Evolutionary conservation across 2,888 invertebrate genomes (phyloP), one percentile per base, ranked within the genome.

Genomic region (Leptogaster cylindrica): DNA sequence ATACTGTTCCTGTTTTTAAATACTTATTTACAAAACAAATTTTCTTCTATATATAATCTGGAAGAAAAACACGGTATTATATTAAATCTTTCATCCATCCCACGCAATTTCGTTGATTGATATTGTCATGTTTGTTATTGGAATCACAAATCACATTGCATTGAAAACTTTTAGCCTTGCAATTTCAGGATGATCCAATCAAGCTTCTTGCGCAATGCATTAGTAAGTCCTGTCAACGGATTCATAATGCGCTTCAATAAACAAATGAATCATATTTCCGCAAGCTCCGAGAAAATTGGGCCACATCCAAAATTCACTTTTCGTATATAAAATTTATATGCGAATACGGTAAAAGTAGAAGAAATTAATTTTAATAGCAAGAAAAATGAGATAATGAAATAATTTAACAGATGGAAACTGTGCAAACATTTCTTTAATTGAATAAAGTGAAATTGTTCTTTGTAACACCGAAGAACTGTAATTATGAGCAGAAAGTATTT

Each of bases 171-270:
- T 55, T 55, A 28, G 12, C 31, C 16, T 23, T 12, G 3, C 44
- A 25, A 8, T 44, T 27, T 55, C 10, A 61, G 44, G 44, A 61
- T 61, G 44, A 61, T 25, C 55, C 25, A 39, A 61, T 44, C n/a
- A n/a, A n/a, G 5, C 18, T 20, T n/a, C 25, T 44, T 44, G 41
- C 44, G 44, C 28, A 61, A 61, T 14, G 14, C 23, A 36, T 1
- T 14, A 18, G 41, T 7, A 61, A 61, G 18, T 41, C 18, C 18
- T 41, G 58, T 14, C n/a, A 51, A 33, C 41, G 41, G 44, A 36
- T 4, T 28, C 44, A 23, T 18, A n/a, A 10, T 1, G 7, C 16
- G 6, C 16, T 44, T 16, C 12, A 12, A 23, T 48, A 48, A 48
- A 48, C 48, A 48, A 48, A 27, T 61, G 61, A 61, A 61, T 61